Conservation (phyloP, 1,140 invertebrate species). For the Cecropterus lyciades region DNA sequence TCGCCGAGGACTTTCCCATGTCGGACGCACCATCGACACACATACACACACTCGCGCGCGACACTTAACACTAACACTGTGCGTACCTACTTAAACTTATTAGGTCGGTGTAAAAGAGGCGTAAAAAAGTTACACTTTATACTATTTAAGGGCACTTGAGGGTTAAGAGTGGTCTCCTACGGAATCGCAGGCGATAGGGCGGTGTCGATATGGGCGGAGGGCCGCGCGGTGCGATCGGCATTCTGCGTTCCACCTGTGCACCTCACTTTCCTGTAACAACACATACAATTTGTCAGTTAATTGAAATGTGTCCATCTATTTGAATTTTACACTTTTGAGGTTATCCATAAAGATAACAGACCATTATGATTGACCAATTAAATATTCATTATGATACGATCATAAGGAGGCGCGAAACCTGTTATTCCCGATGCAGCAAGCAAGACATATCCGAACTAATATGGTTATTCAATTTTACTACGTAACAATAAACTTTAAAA, state of each 20-base stretch:
- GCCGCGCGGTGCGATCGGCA: conserved; percentile 75
- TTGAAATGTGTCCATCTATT: too few relatives aligned
- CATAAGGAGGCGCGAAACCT: not conserved
- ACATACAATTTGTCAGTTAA: not conserved
- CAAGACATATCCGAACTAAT: not conserved
- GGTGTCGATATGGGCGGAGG: conserved; percentile 67
- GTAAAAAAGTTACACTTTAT: conserved; percentile 80
- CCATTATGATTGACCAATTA: not conserved
- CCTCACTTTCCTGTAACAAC: conserved; percentile 69
- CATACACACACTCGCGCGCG: conserved; percentile 71
- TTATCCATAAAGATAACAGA: not conserved
- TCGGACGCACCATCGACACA: conserved; percentile 82
- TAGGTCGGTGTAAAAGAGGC: conserved; percentile 79
- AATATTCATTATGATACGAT: conserved; percentile 1
- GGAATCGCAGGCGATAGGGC: conserved; percentile 66
- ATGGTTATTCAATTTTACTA: not conserved
- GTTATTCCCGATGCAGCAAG: not conserved
- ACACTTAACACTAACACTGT: conserved; percentile 73
- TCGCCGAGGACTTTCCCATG: conserved; percentile 85
- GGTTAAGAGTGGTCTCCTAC: conserved; percentile 71
- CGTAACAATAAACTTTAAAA: too few relatives aligned
- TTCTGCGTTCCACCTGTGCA: conserved; percentile 66
- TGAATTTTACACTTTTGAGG: not conserved
- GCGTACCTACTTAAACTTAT: conserved; percentile 68
- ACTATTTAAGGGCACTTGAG: conserved; percentile 79